These are phyloP conservation scores for Brachionus sp. DNA, from an alignment of 1,140 invertebrate species.

Conservation along the genomic window DNA sequence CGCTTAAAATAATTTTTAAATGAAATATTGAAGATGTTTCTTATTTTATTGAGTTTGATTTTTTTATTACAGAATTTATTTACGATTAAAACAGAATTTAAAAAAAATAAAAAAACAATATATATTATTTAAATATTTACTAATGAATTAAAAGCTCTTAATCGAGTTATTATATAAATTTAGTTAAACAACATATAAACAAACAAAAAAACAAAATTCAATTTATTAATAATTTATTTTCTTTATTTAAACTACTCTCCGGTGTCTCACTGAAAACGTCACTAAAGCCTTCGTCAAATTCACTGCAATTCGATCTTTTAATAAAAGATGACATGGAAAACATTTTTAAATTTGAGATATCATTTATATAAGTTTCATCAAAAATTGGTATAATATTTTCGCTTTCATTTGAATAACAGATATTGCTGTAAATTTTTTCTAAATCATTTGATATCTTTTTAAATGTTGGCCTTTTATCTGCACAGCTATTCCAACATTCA, in stretches of 20 bases:
- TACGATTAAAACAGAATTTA: background rate
- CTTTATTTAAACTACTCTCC: background rate
- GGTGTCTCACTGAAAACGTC: background rate
- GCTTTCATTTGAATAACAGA: background rate
- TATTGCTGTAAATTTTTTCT: background rate
- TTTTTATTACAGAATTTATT: background rate
- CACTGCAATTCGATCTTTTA: slow-evolving; percentile 11
- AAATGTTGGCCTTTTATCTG: background rate
- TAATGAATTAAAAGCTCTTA: slow-evolving; percentile 4
- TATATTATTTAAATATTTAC: background rate
- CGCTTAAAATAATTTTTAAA: no score
- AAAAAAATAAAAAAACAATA: background rate
- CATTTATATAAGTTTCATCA: slow-evolving; percentile 12
- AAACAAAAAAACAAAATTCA: background rate
- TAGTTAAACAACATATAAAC: background rate
- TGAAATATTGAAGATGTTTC: background rate
- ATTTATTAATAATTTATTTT: slow-evolving; percentile 26
- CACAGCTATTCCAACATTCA: background rate
- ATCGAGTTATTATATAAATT: background rate
- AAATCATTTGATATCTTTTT: background rate
- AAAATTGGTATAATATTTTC: slow-evolving; percentile 8
- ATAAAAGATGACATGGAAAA: background rate
- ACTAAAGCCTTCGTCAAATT: slow-evolving; percentile 27
- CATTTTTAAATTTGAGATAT: background rate
- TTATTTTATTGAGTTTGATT: background rate